Percentiles rank a stretch among this genome's conserved stretches.
These are phyloP conservation scores for Mesorhabditis belari DNA, from an alignment of 2,888 invertebrate genomes.

Conservation along the genomic window DNA sequence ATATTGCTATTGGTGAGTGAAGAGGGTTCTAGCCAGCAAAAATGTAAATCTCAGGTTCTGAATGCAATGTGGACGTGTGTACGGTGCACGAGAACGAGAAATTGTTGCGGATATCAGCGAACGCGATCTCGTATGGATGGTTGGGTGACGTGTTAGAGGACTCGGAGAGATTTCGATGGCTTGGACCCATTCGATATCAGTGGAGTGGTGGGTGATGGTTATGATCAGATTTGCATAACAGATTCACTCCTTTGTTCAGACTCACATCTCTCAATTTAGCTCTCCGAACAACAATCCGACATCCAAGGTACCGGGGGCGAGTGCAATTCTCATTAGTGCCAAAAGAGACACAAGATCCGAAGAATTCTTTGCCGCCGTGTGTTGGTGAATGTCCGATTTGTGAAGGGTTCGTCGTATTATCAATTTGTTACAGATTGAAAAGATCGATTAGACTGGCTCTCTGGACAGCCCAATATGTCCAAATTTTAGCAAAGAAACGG, in stretches of 20 bases:
- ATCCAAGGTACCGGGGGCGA: slow-evolving; percentile 42
- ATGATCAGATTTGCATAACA: neutral
- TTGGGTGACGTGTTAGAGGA: slow-evolving; percentile 74
- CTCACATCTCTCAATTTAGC: too few relatives aligned
- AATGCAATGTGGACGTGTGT: slow-evolving; percentile 69
- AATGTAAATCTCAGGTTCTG: slow-evolving; percentile 60
- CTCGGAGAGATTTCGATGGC: slow-evolving; percentile 75
- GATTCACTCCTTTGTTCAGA: too few relatives aligned
- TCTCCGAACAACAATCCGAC: slow-evolving; percentile 46
- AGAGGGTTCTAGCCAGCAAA: slow-evolving; percentile 15
- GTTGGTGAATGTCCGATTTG: slow-evolving; percentile 38
- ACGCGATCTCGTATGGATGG: slow-evolving; percentile 76
- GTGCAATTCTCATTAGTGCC: slow-evolving; percentile 30
- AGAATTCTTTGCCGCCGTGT: slow-evolving; percentile 38
- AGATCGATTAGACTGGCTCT: neutral
- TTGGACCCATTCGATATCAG: slow-evolving; percentile 73
- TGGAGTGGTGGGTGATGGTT: slow-evolving; percentile 32
- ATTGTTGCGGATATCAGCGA: slow-evolving; percentile 67
- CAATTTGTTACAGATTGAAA: neutral
- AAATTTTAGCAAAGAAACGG: slow-evolving; percentile 4
- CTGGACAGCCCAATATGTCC: too few relatives aligned
- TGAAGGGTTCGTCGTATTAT: slow-evolving; percentile 7
- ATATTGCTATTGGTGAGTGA: slow-evolving; percentile 73
- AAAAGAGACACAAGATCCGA: slow-evolving; percentile 25
- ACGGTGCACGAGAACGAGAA: slow-evolving; percentile 64